Conservation (phyloP, 35 echinoderm and acorn worm species). For the Apostichopus japonicus region DNA sequence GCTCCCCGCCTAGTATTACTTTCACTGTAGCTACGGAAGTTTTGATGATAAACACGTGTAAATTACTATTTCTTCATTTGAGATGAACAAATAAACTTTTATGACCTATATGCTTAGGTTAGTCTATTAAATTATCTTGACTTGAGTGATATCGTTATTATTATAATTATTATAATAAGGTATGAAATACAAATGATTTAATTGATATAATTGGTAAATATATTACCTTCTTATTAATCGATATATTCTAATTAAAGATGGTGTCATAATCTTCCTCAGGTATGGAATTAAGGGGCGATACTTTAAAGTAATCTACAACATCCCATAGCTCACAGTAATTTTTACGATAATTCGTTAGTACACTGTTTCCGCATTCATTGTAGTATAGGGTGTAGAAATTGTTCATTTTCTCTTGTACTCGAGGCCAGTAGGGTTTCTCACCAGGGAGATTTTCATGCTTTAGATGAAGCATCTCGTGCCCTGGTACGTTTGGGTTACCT, state of each 20-base stretch:
- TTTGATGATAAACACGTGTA: too few species aligned
- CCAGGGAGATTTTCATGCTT: slow-evolving; percentile 48
- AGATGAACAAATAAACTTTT: too few species aligned
- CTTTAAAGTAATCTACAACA: slow-evolving; percentile 32
- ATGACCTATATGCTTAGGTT: too few species aligned
- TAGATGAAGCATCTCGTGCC: neutral
- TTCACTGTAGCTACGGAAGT: too few species aligned
- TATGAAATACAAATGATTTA: too few species aligned
- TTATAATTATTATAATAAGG: too few species aligned
- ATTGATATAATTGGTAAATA: too few species aligned
- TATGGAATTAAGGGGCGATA: slow-evolving; percentile 45
- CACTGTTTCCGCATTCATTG: slow-evolving; percentile 54
- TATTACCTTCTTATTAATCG: too few species aligned
- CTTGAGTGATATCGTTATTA: too few species aligned
- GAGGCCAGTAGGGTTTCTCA: slow-evolving; percentile 49
- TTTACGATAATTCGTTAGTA: slow-evolving; percentile 39
- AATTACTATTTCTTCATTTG: too few species aligned
- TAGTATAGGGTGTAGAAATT: slow-evolving; percentile 33
- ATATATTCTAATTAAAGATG: neutral
- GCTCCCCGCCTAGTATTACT: too few species aligned
- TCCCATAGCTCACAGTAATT: slow-evolving; percentile 48
- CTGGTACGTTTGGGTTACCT: slow-evolving; percentile 59
- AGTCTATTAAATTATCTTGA: too few species aligned
- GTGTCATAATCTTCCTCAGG: slow-evolving; percentile 11
- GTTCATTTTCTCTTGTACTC: slow-evolving; percentile 36